Evolutionary conservation across 2,113 vertebrate species (phyloP).

Genomic region (Mirounga angustirostris): DNA sequence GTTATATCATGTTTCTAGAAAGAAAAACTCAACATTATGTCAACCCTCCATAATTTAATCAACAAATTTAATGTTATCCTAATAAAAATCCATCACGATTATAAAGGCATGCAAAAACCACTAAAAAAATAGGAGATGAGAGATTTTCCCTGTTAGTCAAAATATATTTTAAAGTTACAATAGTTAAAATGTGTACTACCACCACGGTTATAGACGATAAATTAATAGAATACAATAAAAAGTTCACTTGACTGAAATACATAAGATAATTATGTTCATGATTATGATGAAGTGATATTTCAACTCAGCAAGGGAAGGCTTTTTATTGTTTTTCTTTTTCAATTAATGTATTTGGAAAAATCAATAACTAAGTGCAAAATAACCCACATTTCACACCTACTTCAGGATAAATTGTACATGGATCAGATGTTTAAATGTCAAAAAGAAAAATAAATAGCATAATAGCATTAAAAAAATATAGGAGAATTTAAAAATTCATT

Average conservation of each 20-base stretch:
- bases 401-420: not conserved
- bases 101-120: not conserved
- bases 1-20: not conserved
- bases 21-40: not conserved
- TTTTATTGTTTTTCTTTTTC: not conserved
- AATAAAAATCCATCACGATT: not conserved
- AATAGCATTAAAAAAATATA: not conserved
- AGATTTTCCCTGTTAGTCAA: not conserved
- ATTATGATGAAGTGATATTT: constrained; percentile 3
- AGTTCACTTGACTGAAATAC: not conserved
- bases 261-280: not conserved
- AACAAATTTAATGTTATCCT: constrained; percentile 1
- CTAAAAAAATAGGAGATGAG: not conserved
- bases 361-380: not conserved
- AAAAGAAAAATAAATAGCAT: not conserved
- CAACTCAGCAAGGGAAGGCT: not conserved
- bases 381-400: not conserved
- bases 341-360: not conserved
- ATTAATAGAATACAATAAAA: not conserved
- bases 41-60: not conserved
- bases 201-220: not conserved
- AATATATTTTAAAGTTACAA: constrained; percentile 21
- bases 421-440: not conserved
- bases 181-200: not conserved
- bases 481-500: not conserved